Evolutionary conservation across 2,888 invertebrate genomes (phyloP).

Genomic region (Eretmocerus hayati): DNA sequence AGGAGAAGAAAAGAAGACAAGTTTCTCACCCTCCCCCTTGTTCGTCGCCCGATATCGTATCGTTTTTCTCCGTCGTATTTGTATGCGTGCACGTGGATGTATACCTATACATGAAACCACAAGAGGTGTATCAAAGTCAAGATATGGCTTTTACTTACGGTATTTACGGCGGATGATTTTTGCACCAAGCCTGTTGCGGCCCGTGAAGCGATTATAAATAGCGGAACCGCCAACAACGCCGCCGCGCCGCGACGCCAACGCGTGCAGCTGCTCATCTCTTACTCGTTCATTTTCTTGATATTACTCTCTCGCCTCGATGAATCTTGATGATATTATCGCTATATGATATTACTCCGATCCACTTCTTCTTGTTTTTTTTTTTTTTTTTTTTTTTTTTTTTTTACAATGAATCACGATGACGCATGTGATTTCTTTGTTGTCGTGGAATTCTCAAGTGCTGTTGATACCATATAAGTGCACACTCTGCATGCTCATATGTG

Average conservation of each 20-base stretch:
- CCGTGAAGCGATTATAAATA: constrained; percentile 16
- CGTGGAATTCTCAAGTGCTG: too few relatives aligned
- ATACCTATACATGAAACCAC: not conserved
- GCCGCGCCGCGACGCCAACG: not conserved
- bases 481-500: too few relatives aligned
- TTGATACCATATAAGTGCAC: too few relatives aligned
- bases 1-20: not conserved
- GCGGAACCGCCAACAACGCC: constrained; percentile 11
- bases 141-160: too few relatives aligned
- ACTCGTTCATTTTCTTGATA: not conserved
- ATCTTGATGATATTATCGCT: not conserved
- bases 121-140: too few relatives aligned
- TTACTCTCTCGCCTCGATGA: not conserved
- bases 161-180: constrained; percentile 16
- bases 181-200: constrained; percentile 1
- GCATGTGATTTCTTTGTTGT: too few relatives aligned
- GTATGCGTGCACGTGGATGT: not conserved
- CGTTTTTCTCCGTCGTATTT: not conserved
- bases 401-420: too few relatives aligned
- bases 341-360: too few relatives aligned
- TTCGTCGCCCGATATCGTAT: too few relatives aligned
- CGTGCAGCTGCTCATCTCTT: not conserved
- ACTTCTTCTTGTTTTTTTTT: too few relatives aligned
- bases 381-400: too few relatives aligned
- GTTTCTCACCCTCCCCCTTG: too few relatives aligned